Percentiles rank a stretch among this genome's conserved stretches.
phyloP scores from a whole-genome alignment of 2,888 invertebrate genomes.

The Sinotaia quadrata region DNA sequence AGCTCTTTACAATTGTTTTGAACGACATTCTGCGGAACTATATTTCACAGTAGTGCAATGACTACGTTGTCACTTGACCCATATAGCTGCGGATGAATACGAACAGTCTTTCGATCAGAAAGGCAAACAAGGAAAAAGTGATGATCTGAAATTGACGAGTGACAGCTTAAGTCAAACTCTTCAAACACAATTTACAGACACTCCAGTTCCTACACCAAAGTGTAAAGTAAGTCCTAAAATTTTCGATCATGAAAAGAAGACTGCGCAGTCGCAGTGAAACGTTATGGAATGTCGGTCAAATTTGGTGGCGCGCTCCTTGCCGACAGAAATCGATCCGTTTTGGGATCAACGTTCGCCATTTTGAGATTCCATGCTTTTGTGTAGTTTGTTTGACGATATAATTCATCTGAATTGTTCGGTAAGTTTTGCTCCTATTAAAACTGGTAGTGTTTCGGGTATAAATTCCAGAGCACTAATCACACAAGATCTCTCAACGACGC shows the following conservation, averaged over 20 bases:
- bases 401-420: background rate
- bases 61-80: too few species aligned
- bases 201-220: too few species aligned
- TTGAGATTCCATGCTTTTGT: background rate
- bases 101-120: constrained; percentile 15
- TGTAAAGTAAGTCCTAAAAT: too few species aligned
- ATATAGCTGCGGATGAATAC: constrained; percentile 18
- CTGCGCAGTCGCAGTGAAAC: constrained; percentile 28
- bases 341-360: constrained; percentile 18
- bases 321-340: constrained; percentile 17
- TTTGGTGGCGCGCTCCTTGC: constrained; percentile 19
- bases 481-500: background rate
- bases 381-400: background rate
- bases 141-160: background rate
- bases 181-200: too few species aligned
- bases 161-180: background rate
- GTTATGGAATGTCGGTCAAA: constrained; percentile 27
- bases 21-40: too few species aligned
- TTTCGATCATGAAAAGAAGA: constrained; percentile 43
- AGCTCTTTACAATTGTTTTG: too few species aligned
- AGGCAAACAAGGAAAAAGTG: background rate
- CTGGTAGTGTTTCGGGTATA: background rate
- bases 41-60: too few species aligned
- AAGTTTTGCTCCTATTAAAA: background rate
- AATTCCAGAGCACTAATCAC: too few species aligned